A percentile compares a stretch with the other conserved stretches of the same genome.
These are phyloP conservation scores for Antechinus stuartii DNA, from an alignment of 2,113 vertebrate genomes.

Conservation along the genomic window DNA sequence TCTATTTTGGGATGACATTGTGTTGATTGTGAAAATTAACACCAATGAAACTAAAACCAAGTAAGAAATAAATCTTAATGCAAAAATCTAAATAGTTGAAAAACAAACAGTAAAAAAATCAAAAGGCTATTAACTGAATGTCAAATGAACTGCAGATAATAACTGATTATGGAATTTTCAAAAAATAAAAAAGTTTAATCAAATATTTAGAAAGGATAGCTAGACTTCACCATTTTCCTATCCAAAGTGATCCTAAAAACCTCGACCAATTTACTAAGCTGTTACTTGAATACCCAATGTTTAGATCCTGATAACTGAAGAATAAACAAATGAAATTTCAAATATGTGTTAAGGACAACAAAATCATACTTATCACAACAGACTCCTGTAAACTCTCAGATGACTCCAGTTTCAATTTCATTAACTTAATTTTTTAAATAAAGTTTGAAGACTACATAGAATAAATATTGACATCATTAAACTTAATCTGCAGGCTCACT, in stretches of 20 bases:
- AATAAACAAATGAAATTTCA: background rate
- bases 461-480: background rate
- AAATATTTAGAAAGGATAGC: background rate
- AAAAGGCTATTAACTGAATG: background rate
- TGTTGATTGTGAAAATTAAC: too few species aligned
- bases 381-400: background rate
- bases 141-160: background rate
- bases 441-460: background rate
- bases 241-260: background rate
- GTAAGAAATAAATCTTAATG: background rate
- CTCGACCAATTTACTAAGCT: background rate
- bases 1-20: too few species aligned
- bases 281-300: background rate
- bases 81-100: background rate
- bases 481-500: background rate
- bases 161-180: background rate
- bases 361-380: background rate
- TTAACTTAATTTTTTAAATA: background rate
- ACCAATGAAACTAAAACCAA: background rate
- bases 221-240: background rate
- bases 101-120: background rate
- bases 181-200: background rate
- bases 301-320: background rate
- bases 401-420: background rate
- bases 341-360: background rate